A percentile compares a stretch with the other conserved stretches of the same genome.
These are phyloP conservation scores for Chlorodrepanis virens DNA, from an alignment of 2,113 vertebrate species.

Conservation along the genomic window DNA sequence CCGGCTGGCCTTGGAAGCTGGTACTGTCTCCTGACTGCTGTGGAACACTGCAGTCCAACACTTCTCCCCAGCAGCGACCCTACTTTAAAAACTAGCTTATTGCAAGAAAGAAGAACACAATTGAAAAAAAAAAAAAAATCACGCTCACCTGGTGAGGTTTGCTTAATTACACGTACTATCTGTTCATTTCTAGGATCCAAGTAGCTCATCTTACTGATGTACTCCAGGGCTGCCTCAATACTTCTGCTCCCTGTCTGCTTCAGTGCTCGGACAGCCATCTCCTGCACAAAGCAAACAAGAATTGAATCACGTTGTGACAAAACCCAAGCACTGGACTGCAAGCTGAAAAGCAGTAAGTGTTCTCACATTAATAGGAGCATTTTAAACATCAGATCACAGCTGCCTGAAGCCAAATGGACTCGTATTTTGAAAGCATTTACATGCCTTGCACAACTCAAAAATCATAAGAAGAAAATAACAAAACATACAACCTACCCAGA, in stretches of 20 bases:
- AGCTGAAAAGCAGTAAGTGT: neutral
- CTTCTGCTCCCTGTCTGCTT: conserved; percentile 97
- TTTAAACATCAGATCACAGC: neutral
- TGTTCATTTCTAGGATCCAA: conserved; percentile 94
- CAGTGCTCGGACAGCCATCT: conserved; percentile 94
- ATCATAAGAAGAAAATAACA: neutral
- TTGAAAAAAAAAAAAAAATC: neutral
- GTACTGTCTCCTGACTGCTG: neutral
- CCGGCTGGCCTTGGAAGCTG: neutral
- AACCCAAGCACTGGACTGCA: neutral
- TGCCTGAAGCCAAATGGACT: neutral
- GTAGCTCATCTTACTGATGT: conserved; percentile 99
- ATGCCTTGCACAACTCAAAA: neutral
- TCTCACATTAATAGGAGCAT: neutral
- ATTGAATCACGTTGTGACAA: neutral
- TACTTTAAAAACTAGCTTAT: neutral
- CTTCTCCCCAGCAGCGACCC: accelerated
- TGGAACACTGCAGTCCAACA: neutral
- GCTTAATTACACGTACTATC: conserved; percentile 96
- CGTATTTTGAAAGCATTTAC: neutral
- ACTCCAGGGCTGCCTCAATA: conserved; percentile 94
- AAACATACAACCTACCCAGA: neutral
- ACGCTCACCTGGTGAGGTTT: conserved; percentile 91
- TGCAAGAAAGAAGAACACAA: neutral
- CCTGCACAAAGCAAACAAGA: conserved; percentile 70